Evolutionary conservation across 2,113 vertebrate genomes (phyloP), one percentile per base, ranked within the genome.

Genomic region (Corapipo altera): DNA sequence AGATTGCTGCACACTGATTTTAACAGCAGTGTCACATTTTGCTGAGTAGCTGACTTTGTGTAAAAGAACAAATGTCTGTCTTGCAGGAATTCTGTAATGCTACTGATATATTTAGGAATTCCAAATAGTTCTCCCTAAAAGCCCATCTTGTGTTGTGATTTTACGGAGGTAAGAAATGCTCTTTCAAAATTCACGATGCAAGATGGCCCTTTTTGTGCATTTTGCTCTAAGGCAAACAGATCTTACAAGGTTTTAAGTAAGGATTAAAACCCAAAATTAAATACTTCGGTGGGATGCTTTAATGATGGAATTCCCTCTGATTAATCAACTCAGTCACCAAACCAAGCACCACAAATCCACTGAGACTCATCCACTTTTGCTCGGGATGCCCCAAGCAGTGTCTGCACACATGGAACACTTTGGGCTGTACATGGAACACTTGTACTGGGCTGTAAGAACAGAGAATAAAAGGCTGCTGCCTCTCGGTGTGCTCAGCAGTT

Each of bases 361-460:
- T 15, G 96, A 80, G 92, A 85, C 41, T 58, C 86, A 72, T 44
- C 71, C 35, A 52, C 39, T 76, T 55, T 33, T 90, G 95, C 81
- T 97, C 58, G 54, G 87, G 88, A 71, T 19, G 62, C 94, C 85
- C 84, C 41, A 30, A 96, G 93, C 33, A 66, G 46, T 12, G 39
- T 71, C 81, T 78, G 82, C 91, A 74, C 70, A 83, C 57, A 46
- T 2, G 77, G 48, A 86, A 92, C 58, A 43, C 70, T 95, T 88
- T 41, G 39, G 12, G 39, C 39, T 41, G 39, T 41, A 83, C 57
- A 46, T 2, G 77, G 48, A 86, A 92, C 58, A 43, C 70, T 95
- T 88, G 93, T 86, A 83, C 58, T 83, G 83, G 85, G 79, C 85
- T 64, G 76, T 66, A 83, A 81, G 80, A 96, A 91, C 44, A 95